These are phyloP conservation scores for Gymnorhina tibicen DNA, from an alignment of 2,113 vertebrate genomes.

Conservation along the genomic window DNA sequence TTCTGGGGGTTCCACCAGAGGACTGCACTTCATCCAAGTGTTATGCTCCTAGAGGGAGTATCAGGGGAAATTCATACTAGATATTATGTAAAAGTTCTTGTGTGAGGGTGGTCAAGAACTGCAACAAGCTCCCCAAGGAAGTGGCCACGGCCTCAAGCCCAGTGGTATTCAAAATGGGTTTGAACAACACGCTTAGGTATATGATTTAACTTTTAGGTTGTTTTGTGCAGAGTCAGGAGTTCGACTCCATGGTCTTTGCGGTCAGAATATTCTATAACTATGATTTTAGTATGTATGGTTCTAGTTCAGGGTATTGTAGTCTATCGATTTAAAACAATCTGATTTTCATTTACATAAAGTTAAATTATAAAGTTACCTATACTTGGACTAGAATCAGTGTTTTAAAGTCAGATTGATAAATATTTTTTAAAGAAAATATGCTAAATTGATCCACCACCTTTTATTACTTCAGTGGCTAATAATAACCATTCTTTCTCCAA, in stretches of 20 bases:
- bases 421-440: background rate
- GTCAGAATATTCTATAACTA: background rate
- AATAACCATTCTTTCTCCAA: background rate
- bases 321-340: accelerated
- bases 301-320: background rate
- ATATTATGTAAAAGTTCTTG: background rate
- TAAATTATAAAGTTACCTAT: background rate
- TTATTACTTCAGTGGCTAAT: background rate
- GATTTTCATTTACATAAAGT: background rate
- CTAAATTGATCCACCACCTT: background rate
- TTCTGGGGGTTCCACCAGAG: background rate
- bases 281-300: background rate
- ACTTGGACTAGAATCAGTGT: background rate
- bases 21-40: background rate
- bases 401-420: background rate
- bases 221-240: background rate
- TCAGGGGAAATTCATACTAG: background rate
- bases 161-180: background rate
- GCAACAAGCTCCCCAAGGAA: background rate
- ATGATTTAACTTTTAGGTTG: background rate
- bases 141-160: background rate
- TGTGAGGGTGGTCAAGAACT: background rate
- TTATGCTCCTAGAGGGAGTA: too few species aligned
- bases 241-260: background rate
- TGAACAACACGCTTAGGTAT: background rate